Percentiles rank a stretch among this genome's conserved stretches.
Evolutionary conservation across 2,797 vertebrate species (phyloP).

Genomic region (Sebastes oblongus): DNA sequence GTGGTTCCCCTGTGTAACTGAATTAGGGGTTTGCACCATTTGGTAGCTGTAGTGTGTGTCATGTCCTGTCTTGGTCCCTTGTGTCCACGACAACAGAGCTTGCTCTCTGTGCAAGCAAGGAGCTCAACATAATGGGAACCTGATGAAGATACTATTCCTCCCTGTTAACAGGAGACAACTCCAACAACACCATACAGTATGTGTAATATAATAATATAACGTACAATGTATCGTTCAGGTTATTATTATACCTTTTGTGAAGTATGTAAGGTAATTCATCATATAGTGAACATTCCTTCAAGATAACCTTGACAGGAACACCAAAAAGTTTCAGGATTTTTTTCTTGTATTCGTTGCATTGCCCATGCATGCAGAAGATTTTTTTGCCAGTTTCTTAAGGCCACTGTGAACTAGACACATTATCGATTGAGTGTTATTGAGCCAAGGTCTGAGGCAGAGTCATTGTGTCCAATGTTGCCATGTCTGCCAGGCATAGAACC

Average conservation of each 20-base stretch:
- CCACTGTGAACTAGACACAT: constrained; percentile 15
- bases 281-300: neutral
- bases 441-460: constrained; percentile 15
- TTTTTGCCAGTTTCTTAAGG: constrained; percentile 15
- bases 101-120: neutral
- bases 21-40: neutral
- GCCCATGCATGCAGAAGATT: neutral
- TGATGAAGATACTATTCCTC: neutral
- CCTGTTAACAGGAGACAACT: neutral
- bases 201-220: neutral
- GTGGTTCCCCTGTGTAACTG: neutral
- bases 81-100: neutral
- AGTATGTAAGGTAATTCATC: neutral
- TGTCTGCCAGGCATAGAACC: constrained; percentile 1
- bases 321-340: neutral
- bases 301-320: neutral
- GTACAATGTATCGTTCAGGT: neutral
- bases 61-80: neutral
- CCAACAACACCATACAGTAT: neutral
- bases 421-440: constrained; percentile 44
- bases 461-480: constrained; percentile 11
- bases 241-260: neutral
- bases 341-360: neutral
- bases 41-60: neutral
- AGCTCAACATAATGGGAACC: neutral